These are phyloP conservation scores for Micromussa lordhowensis DNA, from an alignment of 92 coral and sea anemone species.

Conservation along the genomic window DNA sequence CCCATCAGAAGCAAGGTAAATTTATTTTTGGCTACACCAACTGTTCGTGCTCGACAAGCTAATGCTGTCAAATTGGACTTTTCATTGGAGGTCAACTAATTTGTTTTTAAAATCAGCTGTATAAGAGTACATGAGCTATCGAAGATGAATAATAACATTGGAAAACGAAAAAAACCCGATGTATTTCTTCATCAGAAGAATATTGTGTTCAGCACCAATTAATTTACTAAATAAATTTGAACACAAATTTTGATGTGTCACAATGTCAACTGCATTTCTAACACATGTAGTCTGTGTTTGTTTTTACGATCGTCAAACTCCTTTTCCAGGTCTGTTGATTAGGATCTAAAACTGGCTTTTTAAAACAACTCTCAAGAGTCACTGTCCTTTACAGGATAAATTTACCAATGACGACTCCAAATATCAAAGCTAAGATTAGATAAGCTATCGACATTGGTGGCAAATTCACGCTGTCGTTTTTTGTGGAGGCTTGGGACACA, in stretches of 20 bases:
- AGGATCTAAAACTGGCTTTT: slow-evolving; percentile 10
- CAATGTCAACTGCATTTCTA: slow-evolving; percentile 12
- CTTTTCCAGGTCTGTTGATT: slow-evolving; percentile 22
- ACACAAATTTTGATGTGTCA: slow-evolving; percentile 1
- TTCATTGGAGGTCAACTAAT: background rate
- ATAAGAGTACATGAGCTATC: background rate
- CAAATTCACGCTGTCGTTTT: slow-evolving; percentile 50
- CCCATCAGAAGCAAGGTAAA: background rate
- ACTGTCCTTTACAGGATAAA: slow-evolving; percentile 72
- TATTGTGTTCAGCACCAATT: slow-evolving; percentile 7
- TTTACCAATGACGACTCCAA: slow-evolving; percentile 90
- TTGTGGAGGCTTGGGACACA: slow-evolving; percentile 30
- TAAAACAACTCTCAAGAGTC: slow-evolving; percentile 16
- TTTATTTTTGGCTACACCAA: background rate
- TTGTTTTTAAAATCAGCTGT: background rate
- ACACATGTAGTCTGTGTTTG: slow-evolving; percentile 8
- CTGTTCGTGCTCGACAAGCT: background rate
- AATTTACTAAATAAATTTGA: background rate
- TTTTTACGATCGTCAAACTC: background rate
- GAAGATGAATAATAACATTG: background rate
- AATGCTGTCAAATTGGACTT: background rate
- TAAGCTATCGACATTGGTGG: slow-evolving; percentile 73
- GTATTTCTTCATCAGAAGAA: slow-evolving; percentile 1
- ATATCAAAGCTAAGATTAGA: slow-evolving; percentile 80
- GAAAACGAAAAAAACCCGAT: background rate